phyloP scores from a whole-genome alignment of 2,113 vertebrate genomes.

The Anhinga anhinga region DNA sequence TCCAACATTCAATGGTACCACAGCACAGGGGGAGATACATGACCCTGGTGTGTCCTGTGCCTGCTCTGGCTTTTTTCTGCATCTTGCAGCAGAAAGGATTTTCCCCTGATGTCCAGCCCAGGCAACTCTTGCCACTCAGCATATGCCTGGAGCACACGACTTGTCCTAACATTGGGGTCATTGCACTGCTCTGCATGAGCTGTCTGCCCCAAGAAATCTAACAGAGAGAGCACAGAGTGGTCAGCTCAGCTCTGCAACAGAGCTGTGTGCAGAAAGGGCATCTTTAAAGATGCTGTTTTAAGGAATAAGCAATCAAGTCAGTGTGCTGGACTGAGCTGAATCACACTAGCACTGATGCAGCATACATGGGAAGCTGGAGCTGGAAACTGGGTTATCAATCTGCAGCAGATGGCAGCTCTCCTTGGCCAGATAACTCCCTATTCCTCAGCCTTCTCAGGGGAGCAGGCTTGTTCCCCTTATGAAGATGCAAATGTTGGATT shows the following conservation, averaged over 20 bases:
- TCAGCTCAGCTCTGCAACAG: background rate
- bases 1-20: background rate
- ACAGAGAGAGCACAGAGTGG: accelerated
- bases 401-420: background rate
- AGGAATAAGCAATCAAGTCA: background rate
- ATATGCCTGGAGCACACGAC: accelerated
- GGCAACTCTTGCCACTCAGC: background rate
- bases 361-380: accelerated
- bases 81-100: background rate
- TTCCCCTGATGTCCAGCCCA: background rate
- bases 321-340: background rate
- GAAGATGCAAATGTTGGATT: background rate
- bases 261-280: background rate
- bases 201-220: accelerated
- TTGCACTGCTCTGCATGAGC: accelerated
- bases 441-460: background rate
- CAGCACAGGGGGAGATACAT: accelerated
- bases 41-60: background rate
- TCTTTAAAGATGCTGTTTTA: background rate
- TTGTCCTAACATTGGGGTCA: accelerated
- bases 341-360: accelerated
- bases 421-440: accelerated
- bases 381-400: background rate
- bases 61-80: background rate
- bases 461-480: background rate